These are phyloP conservation scores for Scomber scombrus DNA, from an alignment of 2,113 vertebrate species.

Conservation along the genomic window DNA sequence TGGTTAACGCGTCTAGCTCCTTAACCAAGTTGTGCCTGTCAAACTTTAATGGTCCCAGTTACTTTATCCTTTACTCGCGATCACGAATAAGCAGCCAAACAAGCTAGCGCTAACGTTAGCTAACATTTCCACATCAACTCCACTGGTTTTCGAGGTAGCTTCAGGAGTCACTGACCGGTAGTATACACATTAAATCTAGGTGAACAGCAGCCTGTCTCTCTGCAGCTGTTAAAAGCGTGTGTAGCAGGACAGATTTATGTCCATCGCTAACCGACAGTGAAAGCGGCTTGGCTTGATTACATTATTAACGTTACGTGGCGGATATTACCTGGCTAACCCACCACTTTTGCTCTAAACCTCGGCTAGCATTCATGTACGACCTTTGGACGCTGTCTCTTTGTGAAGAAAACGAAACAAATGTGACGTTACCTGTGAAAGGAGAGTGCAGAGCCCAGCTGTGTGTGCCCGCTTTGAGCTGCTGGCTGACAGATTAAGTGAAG, in stretches of 20 bases:
- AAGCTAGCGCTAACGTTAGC: slow-evolving; percentile 65
- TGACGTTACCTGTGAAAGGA: slow-evolving; percentile 63
- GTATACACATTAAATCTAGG: rapidly evolving
- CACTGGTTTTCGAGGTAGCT: slow-evolving; percentile 3
- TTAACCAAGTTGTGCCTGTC: neutral
- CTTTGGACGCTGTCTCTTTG: neutral
- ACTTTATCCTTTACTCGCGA: neutral
- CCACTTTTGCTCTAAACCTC: slow-evolving; percentile 29
- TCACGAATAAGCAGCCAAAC: slow-evolving; percentile 13
- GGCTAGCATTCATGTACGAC: neutral
- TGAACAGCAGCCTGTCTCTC: neutral
- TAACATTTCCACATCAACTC: slow-evolving; percentile 3
- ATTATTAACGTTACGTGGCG: slow-evolving; percentile 59
- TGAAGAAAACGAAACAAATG: slow-evolving; percentile 7
- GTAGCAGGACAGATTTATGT: neutral
- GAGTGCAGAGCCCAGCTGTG: slow-evolving; percentile 19
- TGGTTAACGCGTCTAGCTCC: rapidly evolving
- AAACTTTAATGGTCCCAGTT: slow-evolving; percentile 15
- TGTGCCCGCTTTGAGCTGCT: neutral
- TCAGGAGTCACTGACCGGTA: neutral
- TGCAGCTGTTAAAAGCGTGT: neutral
- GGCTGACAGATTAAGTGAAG: slow-evolving; percentile 49
- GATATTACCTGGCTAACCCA: slow-evolving; percentile 38
- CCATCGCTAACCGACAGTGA: slow-evolving; percentile 3
- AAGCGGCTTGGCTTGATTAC: slow-evolving; percentile 27